Percentiles rank a stretch among this genome's conserved stretches.
These are phyloP conservation scores for Uropetala carovei DNA, from an alignment of 2,888 invertebrate species.

Conservation along the genomic window DNA sequence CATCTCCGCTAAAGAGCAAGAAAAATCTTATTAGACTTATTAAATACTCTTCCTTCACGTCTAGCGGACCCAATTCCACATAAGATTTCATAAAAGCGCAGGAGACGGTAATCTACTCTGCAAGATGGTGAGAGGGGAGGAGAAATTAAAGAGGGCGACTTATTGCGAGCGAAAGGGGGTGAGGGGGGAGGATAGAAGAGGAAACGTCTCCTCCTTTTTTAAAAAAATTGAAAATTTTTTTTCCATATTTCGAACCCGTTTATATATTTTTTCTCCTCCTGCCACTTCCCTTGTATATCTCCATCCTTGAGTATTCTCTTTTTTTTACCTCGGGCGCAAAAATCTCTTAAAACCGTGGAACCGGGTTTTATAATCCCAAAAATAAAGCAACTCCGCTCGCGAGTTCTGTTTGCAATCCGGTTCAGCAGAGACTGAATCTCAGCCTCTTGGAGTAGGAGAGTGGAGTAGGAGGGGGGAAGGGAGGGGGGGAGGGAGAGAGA, in stretches of 20 bases:
- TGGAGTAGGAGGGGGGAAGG: no score
- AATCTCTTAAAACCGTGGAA: conserved; percentile 14
- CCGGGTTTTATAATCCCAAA: neutral
- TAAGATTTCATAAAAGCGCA: conserved; percentile 13
- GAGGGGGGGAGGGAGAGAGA: no score
- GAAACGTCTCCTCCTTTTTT: neutral
- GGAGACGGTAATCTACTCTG: neutral
- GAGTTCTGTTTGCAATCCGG: neutral
- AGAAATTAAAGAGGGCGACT: neutral
- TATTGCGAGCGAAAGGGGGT: neutral
- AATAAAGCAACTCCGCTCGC: neutral
- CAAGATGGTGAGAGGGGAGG: neutral
- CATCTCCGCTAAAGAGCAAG: neutral
- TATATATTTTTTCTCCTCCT: neutral
- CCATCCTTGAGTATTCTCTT: neutral
- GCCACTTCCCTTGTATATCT: neutral
- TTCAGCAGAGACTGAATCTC: neutral
- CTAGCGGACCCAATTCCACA: conserved; percentile 17
- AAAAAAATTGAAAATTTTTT: neutral
- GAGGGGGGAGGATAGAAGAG: neutral
- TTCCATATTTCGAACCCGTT: neutral
- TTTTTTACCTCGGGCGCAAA: neutral
- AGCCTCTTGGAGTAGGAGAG: no score
- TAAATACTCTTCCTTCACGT: conserved; percentile 20
- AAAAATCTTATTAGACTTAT: conserved; percentile 19